Evolutionary conservation across 2,888 invertebrate genomes (phyloP), one percentile per base, ranked within the genome.

Genomic region (Drosophila eohydei): DNA sequence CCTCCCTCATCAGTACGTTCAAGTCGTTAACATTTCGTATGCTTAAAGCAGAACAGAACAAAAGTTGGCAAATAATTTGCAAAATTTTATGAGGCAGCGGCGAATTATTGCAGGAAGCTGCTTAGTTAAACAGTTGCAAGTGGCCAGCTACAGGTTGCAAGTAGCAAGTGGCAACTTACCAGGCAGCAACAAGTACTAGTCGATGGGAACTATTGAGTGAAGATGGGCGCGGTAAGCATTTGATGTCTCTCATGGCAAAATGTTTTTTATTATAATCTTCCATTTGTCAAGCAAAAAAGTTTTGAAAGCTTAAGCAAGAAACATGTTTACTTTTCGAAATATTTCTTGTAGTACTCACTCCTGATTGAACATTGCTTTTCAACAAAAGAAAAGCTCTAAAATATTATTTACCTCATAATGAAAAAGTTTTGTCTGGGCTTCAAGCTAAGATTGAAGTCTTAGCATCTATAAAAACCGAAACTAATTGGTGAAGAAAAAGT

Each of bases 51-150:
- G 75, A 70, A 80, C 61, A 77, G 54, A 80, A 78, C 71, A 82
- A 87, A 84, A 88, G 73, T 79, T 84, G 69, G 87, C 81, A 82
- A 88, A 86, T 86, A 88, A 86, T 84, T 78, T 86, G 79, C 82
- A 75, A 87, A 80, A 66, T 86, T 86, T 86, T 86, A 86, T 71
- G 86, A 74, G 87, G 77, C 81, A 73, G 74, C 73, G 40, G 60
- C 63, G 55, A 74, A 72, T 73, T 71, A 74, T 75, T 78, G 65
- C 75, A 80, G 78, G 84, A 86, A 72, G 81, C 76, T 74, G 83
- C 66, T 83, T 78, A 83, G 68, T 62, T 80, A 71, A 80, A 73
- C 73, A 83, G 83, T 78, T 80, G 77, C 60, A 60, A 57, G 65
- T 57, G 41, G 71, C 41, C 50, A 41, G 48, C 55, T 51, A 59